phyloP scores from a whole-genome alignment of 2,797 vertebrate species.

The Dendrocincla fuliginosa region DNA sequence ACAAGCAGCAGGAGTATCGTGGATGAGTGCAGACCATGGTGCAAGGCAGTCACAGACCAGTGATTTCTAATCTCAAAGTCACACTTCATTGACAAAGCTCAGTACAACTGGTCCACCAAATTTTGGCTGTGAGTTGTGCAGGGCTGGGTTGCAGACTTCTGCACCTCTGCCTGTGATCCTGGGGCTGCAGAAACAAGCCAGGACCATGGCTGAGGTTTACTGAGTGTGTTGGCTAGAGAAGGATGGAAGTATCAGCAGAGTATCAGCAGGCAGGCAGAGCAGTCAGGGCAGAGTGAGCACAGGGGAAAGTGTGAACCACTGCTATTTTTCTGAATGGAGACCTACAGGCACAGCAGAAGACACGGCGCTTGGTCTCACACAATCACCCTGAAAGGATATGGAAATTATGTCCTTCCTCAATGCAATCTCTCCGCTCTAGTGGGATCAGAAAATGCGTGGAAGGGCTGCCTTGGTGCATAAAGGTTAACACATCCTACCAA shows the following conservation, averaged over 20 bases:
- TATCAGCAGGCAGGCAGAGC: rapidly evolving
- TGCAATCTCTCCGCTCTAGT: neutral
- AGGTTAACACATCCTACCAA: neutral
- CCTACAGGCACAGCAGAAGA: neutral
- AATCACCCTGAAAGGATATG: neutral
- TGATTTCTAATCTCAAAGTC: neutral
- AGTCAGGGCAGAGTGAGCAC: neutral
- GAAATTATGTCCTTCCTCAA: neutral
- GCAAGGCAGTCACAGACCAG: neutral
- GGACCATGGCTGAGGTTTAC: neutral
- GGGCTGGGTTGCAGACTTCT: neutral
- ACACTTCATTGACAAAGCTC: neutral
- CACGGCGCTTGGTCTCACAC: neutral
- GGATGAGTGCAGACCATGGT: neutral
- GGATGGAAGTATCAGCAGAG: neutral
- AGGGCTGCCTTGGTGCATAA: neutral
- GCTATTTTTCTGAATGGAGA: neutral
- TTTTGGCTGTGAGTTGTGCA: neutral
- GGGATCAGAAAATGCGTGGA: neutral
- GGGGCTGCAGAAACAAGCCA: neutral
- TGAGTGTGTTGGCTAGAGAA: neutral
- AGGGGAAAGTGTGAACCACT: rapidly evolving
- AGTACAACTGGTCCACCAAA: neutral
- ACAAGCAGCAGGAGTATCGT: neutral
- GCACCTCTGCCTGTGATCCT: neutral